Evolutionary conservation across 1,140 invertebrate genomes (phyloP), one percentile per base, ranked within the genome.

Genomic region (Subanguina moxae): DNA sequence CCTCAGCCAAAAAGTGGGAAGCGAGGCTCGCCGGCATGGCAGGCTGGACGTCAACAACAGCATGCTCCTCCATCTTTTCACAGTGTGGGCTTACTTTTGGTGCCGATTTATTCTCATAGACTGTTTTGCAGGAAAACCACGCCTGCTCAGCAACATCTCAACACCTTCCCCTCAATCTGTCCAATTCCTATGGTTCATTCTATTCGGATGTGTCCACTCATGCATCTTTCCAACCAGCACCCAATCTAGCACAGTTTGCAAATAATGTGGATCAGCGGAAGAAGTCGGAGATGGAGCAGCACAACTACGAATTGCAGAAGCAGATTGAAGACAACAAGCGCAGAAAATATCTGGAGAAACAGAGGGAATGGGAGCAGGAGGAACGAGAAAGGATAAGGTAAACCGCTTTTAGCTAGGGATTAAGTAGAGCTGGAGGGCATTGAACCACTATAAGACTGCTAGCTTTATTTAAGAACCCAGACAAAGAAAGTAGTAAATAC

Each of bases 261-360:
- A 48, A 17, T 42, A 48, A 61, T 13, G 17, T 28, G 19, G 65
- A 74, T 25, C 57, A 76, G 15, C 68, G 23, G 21, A 25, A 30
- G 1, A 46, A 48, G 17, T 56, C 25, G 21, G 73, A 76, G 15
- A 78, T 75, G 56, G 76, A 77, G 67, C 68, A 67, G 21, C 76
- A 77, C 45, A 65, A 67, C 27, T 8, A 65, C 11, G 76, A 77
- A 30, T 63, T 77, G 19, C 52, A 78, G 28, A 38, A 59, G 25
- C 76, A 77, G 67, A 78, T 77, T 58, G 78, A 77, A 56, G 76
- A 80, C 19, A 77, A 77, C 32, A 62, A 67, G 38, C 45, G 68
- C 45, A 28, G 78, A 27, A 72, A 75, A 38, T 46, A 52, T 1
- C 45, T 77, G 32, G 78, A 80, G 46, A 76, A 77, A 62, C 62